These are phyloP conservation scores for Caenorhabditis sp. DNA, from an alignment of 2,888 invertebrate species.

Conservation along the genomic window DNA sequence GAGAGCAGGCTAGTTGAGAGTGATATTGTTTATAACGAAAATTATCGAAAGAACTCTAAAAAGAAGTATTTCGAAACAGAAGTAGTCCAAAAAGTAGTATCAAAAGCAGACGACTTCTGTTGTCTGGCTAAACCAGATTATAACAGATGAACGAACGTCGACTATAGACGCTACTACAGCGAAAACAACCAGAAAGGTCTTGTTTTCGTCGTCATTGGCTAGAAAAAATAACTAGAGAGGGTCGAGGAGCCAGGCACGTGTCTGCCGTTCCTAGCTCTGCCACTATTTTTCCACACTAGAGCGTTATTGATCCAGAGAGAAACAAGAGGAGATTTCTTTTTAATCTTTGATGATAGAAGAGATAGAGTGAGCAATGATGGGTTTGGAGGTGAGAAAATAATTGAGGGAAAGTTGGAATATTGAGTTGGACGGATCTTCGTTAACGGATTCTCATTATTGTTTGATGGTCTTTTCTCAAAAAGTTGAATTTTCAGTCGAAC, in stretches of 20 bases:
- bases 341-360: conserved; percentile 7
- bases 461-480: background rate
- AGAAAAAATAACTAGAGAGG: background rate
- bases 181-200: conserved; percentile 44
- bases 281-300: conserved; percentile 8
- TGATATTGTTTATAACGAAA: background rate
- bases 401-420: no score
- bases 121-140: conserved; percentile 4
- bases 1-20: background rate
- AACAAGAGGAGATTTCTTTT: background rate
- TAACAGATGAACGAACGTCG: background rate
- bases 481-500: background rate
- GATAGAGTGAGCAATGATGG: background rate
- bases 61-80: conserved; percentile 4
- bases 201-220: conserved; percentile 36
- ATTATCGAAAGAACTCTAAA: background rate
- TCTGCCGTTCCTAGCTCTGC: conserved; percentile 27
- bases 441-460: no score
- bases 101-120: conserved; percentile 4
- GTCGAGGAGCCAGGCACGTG: conserved; percentile 28
- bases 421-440: no score
- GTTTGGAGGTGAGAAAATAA: background rate
- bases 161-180: background rate
- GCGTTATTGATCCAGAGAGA: conserved; percentile 4
- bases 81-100: background rate